phyloP scores from a whole-genome alignment of 2,113 vertebrate genomes.

The Oostethus manadensis region DNA sequence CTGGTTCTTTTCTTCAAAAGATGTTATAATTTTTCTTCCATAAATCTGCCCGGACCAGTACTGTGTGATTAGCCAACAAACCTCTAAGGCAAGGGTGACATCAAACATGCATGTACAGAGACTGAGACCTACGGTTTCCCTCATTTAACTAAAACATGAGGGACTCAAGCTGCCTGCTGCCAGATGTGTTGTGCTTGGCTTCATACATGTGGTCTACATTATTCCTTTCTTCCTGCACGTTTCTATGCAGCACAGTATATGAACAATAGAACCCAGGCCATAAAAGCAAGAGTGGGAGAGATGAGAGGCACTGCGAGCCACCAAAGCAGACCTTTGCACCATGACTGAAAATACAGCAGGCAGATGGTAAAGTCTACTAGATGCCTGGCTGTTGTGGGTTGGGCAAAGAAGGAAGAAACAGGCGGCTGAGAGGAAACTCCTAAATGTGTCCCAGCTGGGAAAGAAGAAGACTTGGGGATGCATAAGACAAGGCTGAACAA shows the following conservation, averaged over 20 bases:
- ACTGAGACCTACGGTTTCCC: slow-evolving; percentile 49
- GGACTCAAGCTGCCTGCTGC: slow-evolving; percentile 56
- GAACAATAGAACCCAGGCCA: slow-evolving; percentile 63
- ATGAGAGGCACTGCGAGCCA: slow-evolving; percentile 42
- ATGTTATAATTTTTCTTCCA: slow-evolving; percentile 63
- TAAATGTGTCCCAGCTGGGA: slow-evolving; percentile 68
- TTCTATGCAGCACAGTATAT: slow-evolving; percentile 43
- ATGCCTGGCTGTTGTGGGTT: slow-evolving; percentile 29
- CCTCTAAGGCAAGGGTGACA: slow-evolving; percentile 66
- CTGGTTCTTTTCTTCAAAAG: slow-evolving; percentile 45
- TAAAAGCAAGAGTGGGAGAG: slow-evolving; percentile 51
- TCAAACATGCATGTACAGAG: slow-evolving; percentile 61
- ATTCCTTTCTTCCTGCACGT: slow-evolving; percentile 49
- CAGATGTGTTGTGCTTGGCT: slow-evolving; percentile 67
- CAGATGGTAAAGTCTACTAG: slow-evolving; percentile 62
- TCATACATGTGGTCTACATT: slow-evolving; percentile 64
- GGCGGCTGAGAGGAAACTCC: slow-evolving; percentile 66
- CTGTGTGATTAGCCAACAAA: slow-evolving; percentile 61
- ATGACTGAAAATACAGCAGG: slow-evolving; percentile 48
- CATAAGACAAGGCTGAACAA: slow-evolving; percentile 39
- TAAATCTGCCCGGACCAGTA: slow-evolving; percentile 66
- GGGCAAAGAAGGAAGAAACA: slow-evolving; percentile 12
- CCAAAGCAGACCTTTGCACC: slow-evolving; percentile 60
- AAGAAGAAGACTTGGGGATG: slow-evolving; percentile 34
- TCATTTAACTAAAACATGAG: slow-evolving; percentile 55